Evolutionary conservation across 2,888 invertebrate genomes (phyloP).

Genomic region (Syrista parreyssii): DNA sequence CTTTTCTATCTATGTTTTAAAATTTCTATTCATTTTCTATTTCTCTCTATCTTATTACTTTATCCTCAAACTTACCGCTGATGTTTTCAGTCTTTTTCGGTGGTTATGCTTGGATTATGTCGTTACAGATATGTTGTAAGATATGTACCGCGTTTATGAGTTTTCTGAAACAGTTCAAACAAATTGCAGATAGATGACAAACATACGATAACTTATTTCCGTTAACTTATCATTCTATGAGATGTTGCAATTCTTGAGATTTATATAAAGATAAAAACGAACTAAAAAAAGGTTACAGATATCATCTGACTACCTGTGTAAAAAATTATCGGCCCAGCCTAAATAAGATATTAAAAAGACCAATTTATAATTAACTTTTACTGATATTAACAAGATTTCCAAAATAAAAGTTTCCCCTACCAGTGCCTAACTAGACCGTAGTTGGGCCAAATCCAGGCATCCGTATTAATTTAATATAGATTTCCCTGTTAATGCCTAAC

Average conservation of each 20-base stretch:
- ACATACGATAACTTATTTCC: not conserved
- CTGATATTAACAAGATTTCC: not conserved
- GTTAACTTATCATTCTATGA: too few relatives aligned
- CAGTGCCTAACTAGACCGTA: too few relatives aligned
- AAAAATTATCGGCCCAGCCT: not conserved
- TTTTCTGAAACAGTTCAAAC: not conserved
- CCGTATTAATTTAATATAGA: too few relatives aligned
- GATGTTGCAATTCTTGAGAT: too few relatives aligned
- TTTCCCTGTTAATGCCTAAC: not conserved
- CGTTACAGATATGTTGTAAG: conserved; percentile 21
- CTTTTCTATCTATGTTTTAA: not conserved
- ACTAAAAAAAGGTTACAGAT: not conserved
- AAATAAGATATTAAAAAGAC: not conserved
- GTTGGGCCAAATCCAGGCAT: too few relatives aligned
- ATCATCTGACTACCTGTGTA: not conserved
- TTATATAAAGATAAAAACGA: too few relatives aligned
- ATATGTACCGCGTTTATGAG: conserved; percentile 21
- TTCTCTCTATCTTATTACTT: not conserved
- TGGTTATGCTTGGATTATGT: conserved; percentile 11
- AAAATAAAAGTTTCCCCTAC: not conserved
- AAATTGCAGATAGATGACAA: not conserved
- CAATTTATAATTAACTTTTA: too few relatives aligned
- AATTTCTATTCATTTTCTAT: not conserved
- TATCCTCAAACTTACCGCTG: conserved; percentile 4
- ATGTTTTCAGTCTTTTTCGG: conserved; percentile 21